phyloP scores from a whole-genome alignment of 1,140 invertebrate genomes.

The Physella acuta region DNA sequence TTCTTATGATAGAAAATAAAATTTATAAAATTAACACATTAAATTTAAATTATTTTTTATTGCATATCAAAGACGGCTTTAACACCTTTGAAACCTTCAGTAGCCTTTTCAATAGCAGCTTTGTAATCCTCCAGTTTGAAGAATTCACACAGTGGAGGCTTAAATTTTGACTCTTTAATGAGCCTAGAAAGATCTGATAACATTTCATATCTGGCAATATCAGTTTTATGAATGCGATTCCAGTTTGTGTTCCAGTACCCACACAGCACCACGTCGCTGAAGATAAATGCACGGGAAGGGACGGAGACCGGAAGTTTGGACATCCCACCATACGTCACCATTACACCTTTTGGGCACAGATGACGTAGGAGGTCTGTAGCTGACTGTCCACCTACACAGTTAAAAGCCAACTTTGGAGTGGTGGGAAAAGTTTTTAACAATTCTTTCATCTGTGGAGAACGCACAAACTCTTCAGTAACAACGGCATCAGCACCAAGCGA shows the following conservation, averaged over 20 bases:
- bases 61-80: slow-evolving; percentile 50
- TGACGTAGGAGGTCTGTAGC: slow-evolving; percentile 79
- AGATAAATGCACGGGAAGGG: slow-evolving; percentile 74
- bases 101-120: slow-evolving; percentile 36
- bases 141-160: slow-evolving; percentile 65
- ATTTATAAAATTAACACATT: too few species aligned
- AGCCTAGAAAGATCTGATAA: slow-evolving; percentile 73
- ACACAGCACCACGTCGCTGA: slow-evolving; percentile 80
- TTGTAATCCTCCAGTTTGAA: slow-evolving; percentile 38
- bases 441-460: slow-evolving; percentile 48
- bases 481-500: slow-evolving; percentile 83
- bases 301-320: slow-evolving; percentile 81
- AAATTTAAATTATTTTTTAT: too few species aligned
- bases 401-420: slow-evolving; percentile 86
- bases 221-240: slow-evolving; percentile 62
- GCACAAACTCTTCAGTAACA: slow-evolving; percentile 82
- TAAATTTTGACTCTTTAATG: slow-evolving; percentile 72
- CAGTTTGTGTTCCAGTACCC: slow-evolving; percentile 98
- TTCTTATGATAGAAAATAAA: too few species aligned
- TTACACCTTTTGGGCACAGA: slow-evolving; percentile 71
- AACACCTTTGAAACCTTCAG: slow-evolving; percentile 42
- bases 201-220: slow-evolving; percentile 69
- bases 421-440: slow-evolving; percentile 62
- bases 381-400: slow-evolving; percentile 93
- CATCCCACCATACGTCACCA: slow-evolving; percentile 99